These are phyloP conservation scores for Arenicola marina DNA, from an alignment of 2,888 invertebrate species.

Conservation along the genomic window DNA sequence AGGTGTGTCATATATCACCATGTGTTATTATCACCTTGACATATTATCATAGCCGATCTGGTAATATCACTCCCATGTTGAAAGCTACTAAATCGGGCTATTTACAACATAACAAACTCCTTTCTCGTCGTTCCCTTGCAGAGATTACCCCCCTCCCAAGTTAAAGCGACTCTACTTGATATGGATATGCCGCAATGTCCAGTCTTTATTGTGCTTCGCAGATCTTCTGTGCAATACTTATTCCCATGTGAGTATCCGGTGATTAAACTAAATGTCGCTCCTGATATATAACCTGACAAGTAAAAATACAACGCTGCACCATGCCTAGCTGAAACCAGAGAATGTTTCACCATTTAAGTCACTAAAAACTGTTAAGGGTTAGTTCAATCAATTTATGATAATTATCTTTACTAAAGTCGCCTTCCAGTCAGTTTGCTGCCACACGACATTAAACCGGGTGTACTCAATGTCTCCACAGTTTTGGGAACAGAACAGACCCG, in stretches of 20 bases:
- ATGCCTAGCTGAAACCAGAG: not conserved
- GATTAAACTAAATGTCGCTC: not conserved
- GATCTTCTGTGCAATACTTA: slow-evolving; percentile 14
- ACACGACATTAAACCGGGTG: too few species aligned
- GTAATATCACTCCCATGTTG: too few species aligned
- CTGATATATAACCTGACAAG: too few species aligned
- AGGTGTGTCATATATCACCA: slow-evolving; percentile 15
- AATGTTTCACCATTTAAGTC: not conserved
- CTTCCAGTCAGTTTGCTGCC: too few species aligned
- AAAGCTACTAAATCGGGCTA: too few species aligned
- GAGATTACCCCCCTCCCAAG: not conserved
- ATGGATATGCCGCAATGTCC: slow-evolving; percentile 14
- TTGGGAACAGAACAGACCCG: slow-evolving; percentile 15
- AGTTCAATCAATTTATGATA: not conserved
- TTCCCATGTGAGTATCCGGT: slow-evolving; percentile 1
- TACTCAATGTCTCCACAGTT: too few species aligned
- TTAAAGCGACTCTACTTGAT: slow-evolving; percentile 15
- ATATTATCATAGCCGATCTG: too few species aligned
- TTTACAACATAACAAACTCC: too few species aligned
- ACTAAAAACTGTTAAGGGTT: not conserved
- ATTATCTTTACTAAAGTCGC: not conserved
- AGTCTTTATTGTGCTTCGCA: slow-evolving; percentile 13
- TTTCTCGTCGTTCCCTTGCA: too few species aligned
- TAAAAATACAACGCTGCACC: too few species aligned
- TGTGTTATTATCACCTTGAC: not conserved